Evolutionary conservation across 2,888 invertebrate genomes (phyloP).

Genomic region (Macrophya alboannulata): DNA sequence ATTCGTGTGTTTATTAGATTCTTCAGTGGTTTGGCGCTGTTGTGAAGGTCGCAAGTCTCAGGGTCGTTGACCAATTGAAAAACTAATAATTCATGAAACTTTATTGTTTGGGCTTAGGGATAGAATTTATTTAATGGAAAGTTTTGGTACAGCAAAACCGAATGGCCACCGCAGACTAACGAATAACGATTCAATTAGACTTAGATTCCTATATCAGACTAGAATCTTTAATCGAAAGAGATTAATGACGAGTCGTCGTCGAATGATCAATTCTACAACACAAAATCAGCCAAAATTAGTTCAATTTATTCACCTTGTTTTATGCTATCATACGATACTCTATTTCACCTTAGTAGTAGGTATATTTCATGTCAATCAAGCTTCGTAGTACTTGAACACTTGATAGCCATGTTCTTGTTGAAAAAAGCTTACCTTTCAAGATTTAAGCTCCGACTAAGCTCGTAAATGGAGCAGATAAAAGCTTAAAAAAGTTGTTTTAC

Average conservation of each 20-base stretch:
- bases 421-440: neutral
- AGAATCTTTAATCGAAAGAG: neutral
- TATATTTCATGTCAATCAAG: neutral
- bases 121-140: neutral
- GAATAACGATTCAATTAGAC: neutral
- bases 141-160: neutral
- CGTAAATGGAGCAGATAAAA: neutral
- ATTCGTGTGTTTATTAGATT: neutral
- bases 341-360: neutral
- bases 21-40: conserved; percentile 10
- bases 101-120: neutral
- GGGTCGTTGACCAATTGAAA: conserved; percentile 13
- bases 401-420: neutral
- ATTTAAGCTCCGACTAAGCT: conserved; percentile 18
- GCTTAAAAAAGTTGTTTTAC: neutral
- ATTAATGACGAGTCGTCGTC: neutral
- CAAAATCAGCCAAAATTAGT: neutral
- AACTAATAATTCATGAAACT: neutral
- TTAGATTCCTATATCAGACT: neutral
- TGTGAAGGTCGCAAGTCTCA: neutral
- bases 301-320: conserved; percentile 1
- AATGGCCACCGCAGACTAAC: neutral
- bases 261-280: conserved; percentile 1
- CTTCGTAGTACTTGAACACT: neutral
- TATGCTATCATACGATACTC: neutral